Conservation (phyloP, 2,797 vertebrate species). For the Podarcis lilfordi region DNA sequence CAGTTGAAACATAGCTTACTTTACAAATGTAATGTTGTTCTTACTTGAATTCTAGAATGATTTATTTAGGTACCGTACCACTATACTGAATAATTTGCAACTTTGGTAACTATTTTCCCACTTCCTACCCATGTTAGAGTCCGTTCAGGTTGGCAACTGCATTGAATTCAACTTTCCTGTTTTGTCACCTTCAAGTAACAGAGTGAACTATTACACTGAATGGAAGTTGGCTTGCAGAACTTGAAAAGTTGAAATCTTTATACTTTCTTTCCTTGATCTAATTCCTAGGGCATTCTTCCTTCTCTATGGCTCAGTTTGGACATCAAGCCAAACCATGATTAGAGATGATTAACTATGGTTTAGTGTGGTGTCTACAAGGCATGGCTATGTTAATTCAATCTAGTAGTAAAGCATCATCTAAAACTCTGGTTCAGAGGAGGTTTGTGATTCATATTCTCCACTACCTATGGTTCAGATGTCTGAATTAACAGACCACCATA, state of each 20-base stretch:
- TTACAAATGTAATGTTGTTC: constrained; percentile 56
- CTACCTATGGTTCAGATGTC: background rate
- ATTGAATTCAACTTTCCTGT: constrained; percentile 38
- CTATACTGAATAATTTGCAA: constrained; percentile 75
- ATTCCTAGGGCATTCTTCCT: constrained; percentile 47
- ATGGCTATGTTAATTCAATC: background rate
- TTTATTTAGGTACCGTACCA: constrained; percentile 69
- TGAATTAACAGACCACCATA: background rate
- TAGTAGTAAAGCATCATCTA: background rate
- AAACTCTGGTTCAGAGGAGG: background rate
- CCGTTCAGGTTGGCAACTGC: constrained; percentile 52
- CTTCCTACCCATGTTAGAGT: constrained; percentile 59
- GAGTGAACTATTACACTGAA: constrained; percentile 67
- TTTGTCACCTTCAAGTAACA: constrained; percentile 59
- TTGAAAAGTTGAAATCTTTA: constrained; percentile 55
- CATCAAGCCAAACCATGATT: background rate
- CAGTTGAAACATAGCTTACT: constrained; percentile 58
- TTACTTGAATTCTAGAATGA: constrained; percentile 67
- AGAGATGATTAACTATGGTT: background rate
- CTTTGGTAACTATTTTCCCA: constrained; percentile 57
- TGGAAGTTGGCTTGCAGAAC: constrained; percentile 56
- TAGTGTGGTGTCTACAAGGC: background rate
- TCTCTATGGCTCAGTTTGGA: constrained; percentile 10
- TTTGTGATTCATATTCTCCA: background rate
- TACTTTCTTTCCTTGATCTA: constrained; percentile 68